These are phyloP conservation scores for Xestoiulus laeticollis DNA, from an alignment of 2,888 invertebrate genomes.

Conservation along the genomic window DNA sequence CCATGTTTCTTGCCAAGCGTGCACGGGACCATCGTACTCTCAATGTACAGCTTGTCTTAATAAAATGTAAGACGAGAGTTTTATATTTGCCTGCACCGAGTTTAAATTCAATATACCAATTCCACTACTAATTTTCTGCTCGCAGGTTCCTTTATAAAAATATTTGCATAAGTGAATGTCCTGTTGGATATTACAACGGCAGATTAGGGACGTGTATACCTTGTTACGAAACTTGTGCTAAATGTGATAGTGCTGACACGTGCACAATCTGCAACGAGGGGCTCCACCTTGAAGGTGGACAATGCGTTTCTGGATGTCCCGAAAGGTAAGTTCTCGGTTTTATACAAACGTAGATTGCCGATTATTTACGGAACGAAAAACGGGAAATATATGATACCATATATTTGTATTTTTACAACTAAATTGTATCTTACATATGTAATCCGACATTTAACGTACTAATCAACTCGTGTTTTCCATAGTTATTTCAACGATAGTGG, in stretches of 20 bases:
- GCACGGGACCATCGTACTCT: conserved; percentile 78
- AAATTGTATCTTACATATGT: too few species aligned
- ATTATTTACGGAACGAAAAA: too few species aligned
- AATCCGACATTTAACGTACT: too few species aligned
- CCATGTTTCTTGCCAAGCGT: conserved; percentile 81
- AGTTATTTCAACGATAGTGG: conserved; percentile 44
- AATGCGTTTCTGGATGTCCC: background rate
- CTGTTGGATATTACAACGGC: conserved; percentile 50
- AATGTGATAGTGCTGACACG: conserved; percentile 44
- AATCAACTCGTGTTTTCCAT: background rate
- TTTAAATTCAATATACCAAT: background rate
- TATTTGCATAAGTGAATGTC: conserved; percentile 55
- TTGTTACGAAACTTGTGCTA: conserved; percentile 54
- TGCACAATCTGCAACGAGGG: conserved; percentile 31
- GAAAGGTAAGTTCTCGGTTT: background rate
- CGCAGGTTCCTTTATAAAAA: conserved; percentile 51
- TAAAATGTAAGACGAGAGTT: conserved; percentile 68
- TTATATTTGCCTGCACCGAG: background rate
- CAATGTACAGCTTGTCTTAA: conserved; percentile 84
- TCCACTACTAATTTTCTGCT: background rate
- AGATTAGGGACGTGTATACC: background rate
- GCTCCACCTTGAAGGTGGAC: conserved; percentile 7
- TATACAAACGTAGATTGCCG: too few species aligned
- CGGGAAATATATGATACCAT: too few species aligned
- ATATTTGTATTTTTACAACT: too few species aligned